Evolutionary conservation across 2,888 invertebrate genomes (phyloP), one percentile per base, ranked within the genome.

Genomic region (Polylopha cassiicola): DNA sequence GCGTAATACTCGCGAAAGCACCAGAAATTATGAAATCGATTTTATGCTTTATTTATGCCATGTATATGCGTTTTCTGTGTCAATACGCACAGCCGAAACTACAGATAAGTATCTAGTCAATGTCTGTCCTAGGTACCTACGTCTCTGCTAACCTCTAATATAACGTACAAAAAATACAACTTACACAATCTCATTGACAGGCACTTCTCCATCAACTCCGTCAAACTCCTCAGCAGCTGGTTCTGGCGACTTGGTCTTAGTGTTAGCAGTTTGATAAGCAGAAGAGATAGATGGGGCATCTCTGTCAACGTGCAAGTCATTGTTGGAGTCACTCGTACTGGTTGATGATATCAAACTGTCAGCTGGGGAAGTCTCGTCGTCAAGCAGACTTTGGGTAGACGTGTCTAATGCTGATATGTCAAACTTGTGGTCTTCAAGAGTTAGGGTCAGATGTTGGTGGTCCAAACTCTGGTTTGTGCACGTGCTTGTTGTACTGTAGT

Each of bases 331-430:
- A 31, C 89, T 89, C 6, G 88, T 89, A 55, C 90, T 91, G 1
- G 85, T 84, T 0, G 86, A 87, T 20, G 89, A 90, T 46, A 92
- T 90, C 31, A 93, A 74, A 61, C 93, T 93, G 54, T 93, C 94
- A 0, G 93, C 92, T 7, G 95, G 95, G 0, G 94, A 94, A 0
- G 93, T 92, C 64, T 95, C 94, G 56, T 95, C 94, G 48, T 94
- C 94, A 16, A 95, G 79, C 17, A 94, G 73, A 41, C 89, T 89
- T 22, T 89, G 90, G 0, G 89, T 89, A 23, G 90, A 91, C 9
- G 89, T 87, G 46, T 90, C 91, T 29, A 88, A 82, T 29, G 92
- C 90, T 2, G 91, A 91, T 61, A 92, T 86, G 41, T 93, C 93
- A 53, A 94, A 94, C 55, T 92, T 92, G 2, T 90, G 89, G 62